A percentile compares a stretch with the other conserved stretches of the same genome.
These are phyloP conservation scores for Danio choprae DNA, from an alignment of 2,797 vertebrate species.

Conservation along the genomic window DNA sequence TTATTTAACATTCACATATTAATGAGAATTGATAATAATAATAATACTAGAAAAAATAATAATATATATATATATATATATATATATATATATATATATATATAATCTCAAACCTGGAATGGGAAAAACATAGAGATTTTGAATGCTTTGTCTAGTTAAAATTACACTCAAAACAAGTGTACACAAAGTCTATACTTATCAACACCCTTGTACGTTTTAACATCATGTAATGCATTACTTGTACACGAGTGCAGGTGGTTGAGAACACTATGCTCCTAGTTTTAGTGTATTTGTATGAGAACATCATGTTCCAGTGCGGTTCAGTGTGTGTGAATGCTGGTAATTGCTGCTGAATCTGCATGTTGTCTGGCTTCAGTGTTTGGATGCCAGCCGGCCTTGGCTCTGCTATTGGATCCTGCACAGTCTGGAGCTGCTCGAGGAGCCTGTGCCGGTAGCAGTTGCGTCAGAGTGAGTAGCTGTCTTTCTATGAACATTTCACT, in stretches of 20 bases:
- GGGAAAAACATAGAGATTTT: too few species aligned
- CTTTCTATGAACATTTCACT: background rate
- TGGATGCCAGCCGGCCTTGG: conserved; percentile 84
- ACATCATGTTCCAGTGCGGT: conserved; percentile 29
- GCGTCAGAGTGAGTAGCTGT: conserved; percentile 87
- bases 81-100: too few species aligned
- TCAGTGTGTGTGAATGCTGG: conserved; percentile 26
- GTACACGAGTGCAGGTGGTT: background rate
- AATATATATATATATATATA: too few species aligned
- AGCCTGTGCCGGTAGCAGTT: conserved; percentile 85
- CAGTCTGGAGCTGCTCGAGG: conserved; percentile 92
- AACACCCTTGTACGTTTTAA: background rate
- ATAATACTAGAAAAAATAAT: too few species aligned
- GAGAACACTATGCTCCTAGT: background rate
- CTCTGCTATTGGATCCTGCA: conserved; percentile 85
- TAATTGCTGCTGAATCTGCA: conserved; percentile 51
- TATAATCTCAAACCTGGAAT: too few species aligned
- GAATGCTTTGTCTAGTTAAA: too few species aligned
- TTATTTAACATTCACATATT: too few species aligned
- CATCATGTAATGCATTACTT: background rate
- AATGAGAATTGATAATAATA: too few species aligned
- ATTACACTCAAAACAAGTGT: background rate
- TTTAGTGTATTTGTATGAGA: conserved; percentile 22
- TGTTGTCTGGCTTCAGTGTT: conserved; percentile 79
- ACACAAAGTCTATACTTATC: background rate